Percentiles rank a stretch among this genome's conserved stretches.
Evolutionary conservation across 1,140 invertebrate species (phyloP).

Genomic region (Drosophila ohnishii): DNA sequence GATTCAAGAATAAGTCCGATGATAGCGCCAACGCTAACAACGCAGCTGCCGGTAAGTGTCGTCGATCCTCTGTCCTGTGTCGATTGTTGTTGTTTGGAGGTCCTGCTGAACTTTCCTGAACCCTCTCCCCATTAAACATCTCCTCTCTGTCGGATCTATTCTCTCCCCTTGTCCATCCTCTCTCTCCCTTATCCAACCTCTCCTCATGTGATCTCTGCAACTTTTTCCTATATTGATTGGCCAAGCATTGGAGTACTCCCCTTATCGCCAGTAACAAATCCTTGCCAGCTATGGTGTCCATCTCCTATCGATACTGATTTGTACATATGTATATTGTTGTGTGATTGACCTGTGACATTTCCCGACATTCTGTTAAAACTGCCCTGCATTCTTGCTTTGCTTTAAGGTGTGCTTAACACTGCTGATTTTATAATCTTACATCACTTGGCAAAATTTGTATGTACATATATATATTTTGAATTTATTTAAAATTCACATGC

Average conservation of each 20-base stretch:
- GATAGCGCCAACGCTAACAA: constrained; percentile 34
- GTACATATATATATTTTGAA: not conserved
- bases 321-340: not conserved
- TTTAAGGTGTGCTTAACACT: constrained; percentile 4
- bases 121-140: not conserved
- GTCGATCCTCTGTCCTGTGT: constrained; percentile 20
- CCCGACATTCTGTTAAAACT: not conserved
- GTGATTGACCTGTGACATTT: constrained; percentile 5
- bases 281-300: not conserved
- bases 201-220: not conserved
- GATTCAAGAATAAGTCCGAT: constrained; percentile 67
- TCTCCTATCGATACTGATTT: not conserved
- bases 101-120: constrained; percentile 1
- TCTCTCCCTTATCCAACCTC: not conserved
- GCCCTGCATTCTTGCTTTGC: constrained; percentile 10
- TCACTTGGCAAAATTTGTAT: not conserved
- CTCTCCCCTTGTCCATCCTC: not conserved
- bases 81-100: constrained; percentile 30
- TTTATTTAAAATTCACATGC: too few species aligned
- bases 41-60: constrained; percentile 56
- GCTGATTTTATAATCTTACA: not conserved
- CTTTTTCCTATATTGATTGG: constrained; percentile 14
- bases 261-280: not conserved
- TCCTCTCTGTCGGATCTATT: not conserved
- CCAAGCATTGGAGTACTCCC: not conserved